Base-by-base conservation (phyloP, 2,888 invertebrate genomes). In the Notodonta ziczac region DNA sequence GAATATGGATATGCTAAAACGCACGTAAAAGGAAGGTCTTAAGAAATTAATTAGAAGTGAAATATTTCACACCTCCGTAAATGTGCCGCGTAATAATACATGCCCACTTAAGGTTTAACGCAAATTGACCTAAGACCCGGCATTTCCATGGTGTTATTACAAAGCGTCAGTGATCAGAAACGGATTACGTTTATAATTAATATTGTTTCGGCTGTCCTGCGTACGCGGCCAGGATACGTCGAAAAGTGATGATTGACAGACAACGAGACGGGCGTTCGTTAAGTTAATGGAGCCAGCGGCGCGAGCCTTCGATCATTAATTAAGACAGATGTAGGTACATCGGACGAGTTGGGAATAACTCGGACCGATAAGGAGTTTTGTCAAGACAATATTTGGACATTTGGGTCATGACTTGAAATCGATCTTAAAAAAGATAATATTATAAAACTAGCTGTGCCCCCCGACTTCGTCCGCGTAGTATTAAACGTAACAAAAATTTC, bases 231-330 rank as follows among this genome's bases (percentile, higher is more conserved):
- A 71, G 76, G 73, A 78, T 74, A 58, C 62, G 63, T 66, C 69
- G 62, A 46, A 65, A 68, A 67, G 79, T 76, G 76, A 77, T 78
- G 85, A 84, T 77, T 82, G 85, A 86, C 81, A 75, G 83, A 80
- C 84, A 78, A 66, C 65, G 80, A 76, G 84, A 85, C 83, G 81
- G 78, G 66, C 65, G 73, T 80, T 84, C 81, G 82, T 83, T 83
- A 82, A 75, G 74, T 75, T 83, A 84, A 86, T 84, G 83, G 80
- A 77, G 69, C 74, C 74, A 69, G 68, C 74, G 24, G 24, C 24
- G 24, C 24, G 70, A 69, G 75, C 69, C 71, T 73, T 64, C 63
- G 62, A 68, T 74, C 81, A 79, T 84, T 84, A 83, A 85, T 86
- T 81, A 84, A 79, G 80, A 81, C 75, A 69, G 76, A 82, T 81